These are phyloP conservation scores for Lepidurus packardi DNA, from an alignment of 1,140 invertebrate genomes.

Conservation along the genomic window DNA sequence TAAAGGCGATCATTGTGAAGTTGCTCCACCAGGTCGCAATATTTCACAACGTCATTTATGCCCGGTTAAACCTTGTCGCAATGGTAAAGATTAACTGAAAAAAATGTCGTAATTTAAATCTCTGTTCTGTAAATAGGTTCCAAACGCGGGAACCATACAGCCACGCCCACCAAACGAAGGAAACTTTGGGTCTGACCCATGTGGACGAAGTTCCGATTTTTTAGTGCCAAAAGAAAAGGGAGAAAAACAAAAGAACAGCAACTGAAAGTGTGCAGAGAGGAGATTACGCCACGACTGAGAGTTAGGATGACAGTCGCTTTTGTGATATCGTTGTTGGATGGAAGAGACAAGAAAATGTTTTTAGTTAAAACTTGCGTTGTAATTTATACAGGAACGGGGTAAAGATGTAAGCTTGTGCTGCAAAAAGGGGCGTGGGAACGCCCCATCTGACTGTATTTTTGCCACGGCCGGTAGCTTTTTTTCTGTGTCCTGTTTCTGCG, in stretches of 20 bases:
- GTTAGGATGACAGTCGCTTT: background rate
- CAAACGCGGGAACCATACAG: background rate
- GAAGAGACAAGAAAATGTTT: background rate
- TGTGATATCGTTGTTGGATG: constrained; percentile 11
- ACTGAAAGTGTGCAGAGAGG: background rate
- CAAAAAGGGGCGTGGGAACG: background rate
- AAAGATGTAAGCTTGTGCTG: background rate
- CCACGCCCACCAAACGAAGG: background rate
- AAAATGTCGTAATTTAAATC: background rate
- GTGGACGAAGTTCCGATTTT: background rate
- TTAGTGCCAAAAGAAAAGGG: background rate
- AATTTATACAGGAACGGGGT: background rate
- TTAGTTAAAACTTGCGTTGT: background rate
- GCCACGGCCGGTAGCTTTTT: background rate
- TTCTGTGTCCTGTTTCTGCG: background rate
- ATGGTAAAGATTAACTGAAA: constrained; percentile 50
- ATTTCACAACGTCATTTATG: constrained; percentile 60
- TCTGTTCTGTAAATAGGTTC: background rate
- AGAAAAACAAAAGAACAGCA: background rate
- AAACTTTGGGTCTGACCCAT: background rate
- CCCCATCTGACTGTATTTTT: background rate
- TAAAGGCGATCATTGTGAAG: constrained; percentile 77
- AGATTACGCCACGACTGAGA: background rate
- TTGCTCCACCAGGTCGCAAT: constrained; percentile 47
- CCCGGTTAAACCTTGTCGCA: constrained; percentile 55